Base-by-base conservation (phyloP, 2,888 invertebrate species). In the Pterostichus niger region DNA sequence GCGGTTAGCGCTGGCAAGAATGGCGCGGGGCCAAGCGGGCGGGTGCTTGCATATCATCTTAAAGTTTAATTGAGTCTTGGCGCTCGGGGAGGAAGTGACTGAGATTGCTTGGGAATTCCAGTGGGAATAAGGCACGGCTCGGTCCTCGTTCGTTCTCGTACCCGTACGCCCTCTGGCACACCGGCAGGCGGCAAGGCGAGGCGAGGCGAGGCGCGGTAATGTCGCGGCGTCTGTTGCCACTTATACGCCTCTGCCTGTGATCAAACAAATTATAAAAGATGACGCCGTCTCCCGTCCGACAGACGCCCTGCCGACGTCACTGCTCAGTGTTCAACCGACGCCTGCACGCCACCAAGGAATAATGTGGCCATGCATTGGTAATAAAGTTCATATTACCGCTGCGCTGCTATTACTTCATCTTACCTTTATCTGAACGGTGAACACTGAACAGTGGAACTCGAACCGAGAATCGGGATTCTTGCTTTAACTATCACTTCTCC, bases 31-130 rank as follows among this genome's bases (percentile, higher is more conserved):
- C 56, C 13, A 77, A 11, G 56, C 35, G 56, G 35, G 56, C 54
- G 88, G 88, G 87, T 87, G 88, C 89, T 89, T 89, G 92, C 92
- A 92, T 92, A 92, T 92, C 92, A 92, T 92, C 93, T 92, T 92
- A 92, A 93, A 93, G 93, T 93, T 93, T 93, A 93, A 94, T 93
- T 93, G 93, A 93, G 93, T 92, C 92, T 91, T 89, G 90, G 90
- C 91, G 91, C 91, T 90, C 88, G 87, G 91, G 90, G 91, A 89
- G 90, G 88, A 88, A 88, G 89, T 88, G 88, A 89, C 89, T 89
- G 90, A 88, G 89, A 89, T 88, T 90, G 89, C 89, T 89, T 88
- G 86, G 89, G 89, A 89, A 89, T 87, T 89, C 89, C 89, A 89
- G 86, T 87, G 89, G 90, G 89, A 89, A 87, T 87, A 78, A 80